phyloP scores from a whole-genome alignment of 2,113 vertebrate species.

The Lycaon pictus region DNA sequence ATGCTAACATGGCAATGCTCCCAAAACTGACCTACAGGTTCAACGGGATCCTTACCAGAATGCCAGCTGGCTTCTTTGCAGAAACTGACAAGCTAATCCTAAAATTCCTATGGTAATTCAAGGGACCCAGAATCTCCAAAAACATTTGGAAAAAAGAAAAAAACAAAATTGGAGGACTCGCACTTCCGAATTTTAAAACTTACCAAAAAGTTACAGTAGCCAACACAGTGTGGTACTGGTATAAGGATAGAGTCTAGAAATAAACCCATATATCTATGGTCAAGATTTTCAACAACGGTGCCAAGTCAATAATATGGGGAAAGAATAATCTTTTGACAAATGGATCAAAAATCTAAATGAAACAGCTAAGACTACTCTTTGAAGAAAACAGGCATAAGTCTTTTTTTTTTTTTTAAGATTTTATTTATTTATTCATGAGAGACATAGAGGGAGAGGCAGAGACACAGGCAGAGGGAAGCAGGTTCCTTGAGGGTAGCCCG shows the following conservation, averaged over 20 bases:
- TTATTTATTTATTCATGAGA: too few relatives aligned
- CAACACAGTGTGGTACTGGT: not conserved
- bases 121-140: not conserved
- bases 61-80: slow-evolving; percentile 12
- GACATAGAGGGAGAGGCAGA: too few relatives aligned
- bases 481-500: too few relatives aligned
- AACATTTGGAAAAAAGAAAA: slow-evolving; percentile 26
- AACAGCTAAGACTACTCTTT: slow-evolving; percentile 17
- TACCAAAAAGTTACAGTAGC: not conserved
- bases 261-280: not conserved
- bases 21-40: not conserved
- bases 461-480: too few relatives aligned
- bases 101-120: slow-evolving; percentile 29
- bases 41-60: not conserved
- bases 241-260: not conserved
- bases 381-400: not conserved
- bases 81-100: not conserved
- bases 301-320: not conserved
- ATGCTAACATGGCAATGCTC: not conserved
- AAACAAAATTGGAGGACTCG: not conserved
- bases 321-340: not conserved
- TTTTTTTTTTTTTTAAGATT: not conserved
- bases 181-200: slow-evolving; percentile 16
- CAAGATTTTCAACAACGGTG: not conserved
- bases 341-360: not conserved